Conservation (phyloP, 2,888 invertebrate species). For the Amiota communis region DNA sequence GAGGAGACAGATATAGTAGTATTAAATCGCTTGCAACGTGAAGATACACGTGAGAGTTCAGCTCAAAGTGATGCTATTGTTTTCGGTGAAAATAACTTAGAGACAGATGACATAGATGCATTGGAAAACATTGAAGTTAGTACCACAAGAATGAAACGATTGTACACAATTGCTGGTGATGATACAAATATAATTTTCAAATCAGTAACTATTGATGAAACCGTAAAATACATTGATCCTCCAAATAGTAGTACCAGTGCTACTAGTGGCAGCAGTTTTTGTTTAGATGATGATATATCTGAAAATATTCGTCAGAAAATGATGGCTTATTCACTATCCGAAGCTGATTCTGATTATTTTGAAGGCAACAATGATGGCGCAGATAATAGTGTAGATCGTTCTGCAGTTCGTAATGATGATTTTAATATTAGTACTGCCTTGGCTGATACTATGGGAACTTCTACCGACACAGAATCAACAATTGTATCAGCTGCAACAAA, state of each 20-base stretch:
- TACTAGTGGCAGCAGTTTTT: slow-evolving; percentile 51
- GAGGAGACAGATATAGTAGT: slow-evolving; percentile 64
- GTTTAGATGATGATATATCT: slow-evolving; percentile 62
- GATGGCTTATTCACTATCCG: slow-evolving; percentile 69
- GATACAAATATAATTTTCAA: slow-evolving; percentile 52
- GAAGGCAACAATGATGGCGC: slow-evolving; percentile 49
- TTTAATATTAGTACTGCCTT: slow-evolving; percentile 68
- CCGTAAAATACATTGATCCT: slow-evolving; percentile 49
- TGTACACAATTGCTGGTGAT: slow-evolving; percentile 59
- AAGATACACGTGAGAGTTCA: slow-evolving; percentile 62
- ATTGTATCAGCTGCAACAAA: slow-evolving; percentile 70
- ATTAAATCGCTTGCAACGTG: slow-evolving; percentile 53
- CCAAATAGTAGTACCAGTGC: slow-evolving; percentile 39
- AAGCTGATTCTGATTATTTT: slow-evolving; percentile 69
- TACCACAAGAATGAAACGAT: slow-evolving; percentile 51
- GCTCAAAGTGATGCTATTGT: slow-evolving; percentile 64
- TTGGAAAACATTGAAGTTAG: neutral
- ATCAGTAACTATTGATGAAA: slow-evolving; percentile 60
- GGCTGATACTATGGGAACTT: slow-evolving; percentile 61
- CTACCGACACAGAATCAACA: slow-evolving; percentile 71
- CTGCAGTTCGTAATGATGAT: slow-evolving; percentile 54
- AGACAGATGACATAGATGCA: neutral
- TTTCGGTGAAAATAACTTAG: slow-evolving; percentile 47
- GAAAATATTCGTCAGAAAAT: slow-evolving; percentile 69
- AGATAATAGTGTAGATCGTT: neutral